Base-by-base conservation (phyloP, 2,797 vertebrate species). In the Propithecus deckenii region DNA sequence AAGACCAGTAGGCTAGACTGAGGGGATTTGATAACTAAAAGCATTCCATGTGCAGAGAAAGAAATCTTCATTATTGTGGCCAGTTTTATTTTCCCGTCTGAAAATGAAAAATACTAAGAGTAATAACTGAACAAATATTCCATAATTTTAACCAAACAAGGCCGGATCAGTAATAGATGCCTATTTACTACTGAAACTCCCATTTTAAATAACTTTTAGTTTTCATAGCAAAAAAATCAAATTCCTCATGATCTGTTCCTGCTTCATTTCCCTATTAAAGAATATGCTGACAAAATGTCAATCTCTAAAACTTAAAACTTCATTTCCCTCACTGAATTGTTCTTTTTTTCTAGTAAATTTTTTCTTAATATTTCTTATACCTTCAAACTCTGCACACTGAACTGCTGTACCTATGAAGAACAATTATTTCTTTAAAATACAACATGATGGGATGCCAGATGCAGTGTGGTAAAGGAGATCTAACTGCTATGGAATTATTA, bases 401-500 rank as follows among this genome's bases (percentile, higher is more conserved):
- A 55, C 10, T 48, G 10, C 85, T 61, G 59, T 79, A 28, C 50
- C 52, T 59, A 38, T 85, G 89, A 91, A 95, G 76, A 95, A 84
- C 69, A 87, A 93, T 80, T 89, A 84, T 80, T 94, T 17, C 38
- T 41, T 57, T 92, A 89, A 95, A 97, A 67, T n/a, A 87, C 20
- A 90, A 32, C 30, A 78, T 1, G 7, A 78, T 2, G 17, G 59
- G 81, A 84, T 90, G 61, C 52, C 67, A 86, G 20, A 13, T 61
- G 76, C 18, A 69, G 10, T 32, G 7, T 46, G 32, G 28, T 78
- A 46, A 92, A 61, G 84, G 59, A 95, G 63, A 89, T 59, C 85
- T 96, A 75, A 95, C 83, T 87, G 61, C 87, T 95, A 3, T 80
- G 48, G 57, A 95, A 79, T 96, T 86, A 91, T 93, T 91, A 72